phyloP scores from a whole-genome alignment of 2,888 invertebrate species.

The Acanthosepion esculentum region DNA sequence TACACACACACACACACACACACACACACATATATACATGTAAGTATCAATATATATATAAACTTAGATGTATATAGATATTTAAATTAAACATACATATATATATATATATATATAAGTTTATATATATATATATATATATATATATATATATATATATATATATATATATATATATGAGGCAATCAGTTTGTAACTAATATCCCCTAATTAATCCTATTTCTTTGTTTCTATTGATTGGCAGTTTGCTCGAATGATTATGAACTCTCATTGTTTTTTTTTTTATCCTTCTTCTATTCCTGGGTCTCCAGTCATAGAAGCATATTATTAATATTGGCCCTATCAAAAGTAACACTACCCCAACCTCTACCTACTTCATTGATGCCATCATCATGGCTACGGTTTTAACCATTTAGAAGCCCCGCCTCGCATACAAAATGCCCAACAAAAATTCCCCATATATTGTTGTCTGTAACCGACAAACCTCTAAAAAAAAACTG shows the following conservation, averaged over 20 bases:
- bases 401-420: not conserved
- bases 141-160: no score
- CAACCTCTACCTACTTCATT: not conserved
- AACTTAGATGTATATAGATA: no score
- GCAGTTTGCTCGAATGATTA: not conserved
- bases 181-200: not conserved
- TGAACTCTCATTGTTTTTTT: not conserved
- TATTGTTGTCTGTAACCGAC: not conserved
- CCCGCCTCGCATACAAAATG: not conserved
- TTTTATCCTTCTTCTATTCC: not conserved
- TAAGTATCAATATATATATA: no score
- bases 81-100: no score
- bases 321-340: not conserved
- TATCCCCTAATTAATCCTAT: not conserved
- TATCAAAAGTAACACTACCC: not conserved
- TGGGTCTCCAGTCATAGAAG: not conserved
- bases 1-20: no score
- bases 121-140: no score
- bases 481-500: not conserved
- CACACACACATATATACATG: no score
- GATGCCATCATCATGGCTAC: not conserved
- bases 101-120: no score
- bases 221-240: not conserved
- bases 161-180: not conserved
- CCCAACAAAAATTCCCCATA: conserved; percentile 3